Base-by-base conservation (phyloP, 2,888 invertebrate genomes). In the Polyommatus iphigenia region DNA sequence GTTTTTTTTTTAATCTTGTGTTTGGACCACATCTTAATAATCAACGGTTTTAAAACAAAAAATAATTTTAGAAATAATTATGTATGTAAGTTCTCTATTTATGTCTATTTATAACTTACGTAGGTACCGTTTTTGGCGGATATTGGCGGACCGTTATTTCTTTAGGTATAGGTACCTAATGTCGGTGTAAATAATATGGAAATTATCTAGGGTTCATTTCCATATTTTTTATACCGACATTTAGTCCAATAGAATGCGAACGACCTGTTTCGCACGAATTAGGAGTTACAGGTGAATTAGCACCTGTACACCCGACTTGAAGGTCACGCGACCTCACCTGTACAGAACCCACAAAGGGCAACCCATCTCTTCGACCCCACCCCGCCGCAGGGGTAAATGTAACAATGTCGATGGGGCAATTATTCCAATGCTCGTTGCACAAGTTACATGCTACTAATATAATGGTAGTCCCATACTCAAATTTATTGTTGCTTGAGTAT, bases 261-360 rank as follows among this genome's bases (percentile, higher is more conserved):
- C 67, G 67, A 67, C 67, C 29, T 15, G 67, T 32, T 67, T 67
- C 67, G 67, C 29, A 41, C 75, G 24, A 46, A 75, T 75, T 54
- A 81, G 83, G 86, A 85, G 86, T 88, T 88, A 91, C 92, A 92
- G 91, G 92, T 92, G 91, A 84, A 82, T 80, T 81, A 80, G 82
- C 92, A 92, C 92, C 92, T 92, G 92, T 90, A 83, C 82, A 81
- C 76, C 80, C 80, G 79, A 77, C 79, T 78, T 81, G 86, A 90
- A 90, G 90, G 90, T 88, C 87, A 84, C 79, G 57, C 80, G 81
- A 83, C 84, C 86, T 67, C 67, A 67, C 85, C 83, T 82, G 83
- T 82, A 82, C 84, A 83, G 83, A 81, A 32, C 67, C 29, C 29
- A 15, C 18, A 67, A 67, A 67, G 67, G 67, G 13, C 67, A 32